Evolutionary conservation across 2,797 vertebrate species (phyloP).

Genomic region (Acanthis flammea): DNA sequence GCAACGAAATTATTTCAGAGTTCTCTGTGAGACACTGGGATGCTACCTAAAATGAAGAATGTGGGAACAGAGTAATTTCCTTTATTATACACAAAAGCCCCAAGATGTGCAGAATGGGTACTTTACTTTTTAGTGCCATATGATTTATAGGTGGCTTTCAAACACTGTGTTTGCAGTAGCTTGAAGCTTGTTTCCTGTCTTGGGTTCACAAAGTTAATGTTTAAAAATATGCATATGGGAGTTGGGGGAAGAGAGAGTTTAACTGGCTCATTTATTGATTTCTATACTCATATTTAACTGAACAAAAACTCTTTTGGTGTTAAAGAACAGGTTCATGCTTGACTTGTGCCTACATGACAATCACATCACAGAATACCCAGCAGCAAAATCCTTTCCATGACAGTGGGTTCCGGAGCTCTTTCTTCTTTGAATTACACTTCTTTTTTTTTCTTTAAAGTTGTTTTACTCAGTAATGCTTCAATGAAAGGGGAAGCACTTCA

Average conservation of each 20-base stretch:
- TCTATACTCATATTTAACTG: background rate
- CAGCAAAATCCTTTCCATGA: slow-evolving; percentile 49
- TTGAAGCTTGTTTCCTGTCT: slow-evolving; percentile 6
- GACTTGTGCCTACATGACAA: slow-evolving; percentile 23
- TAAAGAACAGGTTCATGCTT: slow-evolving; percentile 43
- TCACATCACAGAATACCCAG: background rate
- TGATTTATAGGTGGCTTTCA: background rate
- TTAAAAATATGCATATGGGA: background rate
- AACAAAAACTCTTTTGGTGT: background rate
- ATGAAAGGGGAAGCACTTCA: slow-evolving; percentile 9
- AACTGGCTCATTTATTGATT: slow-evolving; percentile 12
- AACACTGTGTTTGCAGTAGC: background rate
- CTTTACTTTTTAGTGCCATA: background rate
- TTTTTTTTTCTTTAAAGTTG: background rate
- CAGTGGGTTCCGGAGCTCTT: slow-evolving; percentile 26
- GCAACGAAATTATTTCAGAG: background rate
- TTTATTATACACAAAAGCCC: background rate
- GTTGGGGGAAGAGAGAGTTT: background rate
- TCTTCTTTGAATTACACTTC: slow-evolving; percentile 29
- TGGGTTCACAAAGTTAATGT: background rate
- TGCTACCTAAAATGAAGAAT: background rate
- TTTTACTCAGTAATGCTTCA: slow-evolving; percentile 34
- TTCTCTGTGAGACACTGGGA: background rate
- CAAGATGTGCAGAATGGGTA: background rate
- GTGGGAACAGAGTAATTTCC: background rate